These are phyloP conservation scores for Noctua comes DNA, from an alignment of 2,888 invertebrate species.

Conservation along the genomic window DNA sequence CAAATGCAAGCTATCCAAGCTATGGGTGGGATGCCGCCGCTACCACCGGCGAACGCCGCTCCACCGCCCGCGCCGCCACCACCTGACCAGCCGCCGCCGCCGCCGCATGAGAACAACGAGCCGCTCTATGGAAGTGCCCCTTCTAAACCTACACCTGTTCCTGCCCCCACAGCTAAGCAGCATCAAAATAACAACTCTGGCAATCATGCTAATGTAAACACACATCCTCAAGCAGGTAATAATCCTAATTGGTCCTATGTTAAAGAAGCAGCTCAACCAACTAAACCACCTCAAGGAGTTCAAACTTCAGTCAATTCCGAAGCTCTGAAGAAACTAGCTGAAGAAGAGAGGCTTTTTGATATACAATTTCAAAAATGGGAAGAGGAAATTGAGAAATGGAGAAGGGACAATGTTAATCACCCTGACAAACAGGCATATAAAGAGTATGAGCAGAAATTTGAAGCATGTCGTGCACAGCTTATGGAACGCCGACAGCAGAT, in stretches of 20 bases:
- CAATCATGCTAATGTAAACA: slow-evolving; percentile 67
- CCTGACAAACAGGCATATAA: slow-evolving; percentile 96
- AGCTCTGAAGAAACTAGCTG: slow-evolving; percentile 84
- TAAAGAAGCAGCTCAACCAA: slow-evolving; percentile 65
- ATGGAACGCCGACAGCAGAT: slow-evolving; percentile 95
- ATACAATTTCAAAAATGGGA: slow-evolving; percentile 98
- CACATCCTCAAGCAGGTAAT: slow-evolving; percentile 73
- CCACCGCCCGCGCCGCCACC: slow-evolving; percentile 75
- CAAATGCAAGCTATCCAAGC: slow-evolving; percentile 83
- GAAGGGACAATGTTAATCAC: slow-evolving; percentile 96
- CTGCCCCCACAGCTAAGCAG: slow-evolving; percentile 65
- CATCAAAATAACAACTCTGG: slow-evolving; percentile 61
- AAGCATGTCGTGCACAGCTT: slow-evolving; percentile 94
- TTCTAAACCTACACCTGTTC: slow-evolving; percentile 66
- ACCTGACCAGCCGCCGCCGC: slow-evolving; percentile 79
- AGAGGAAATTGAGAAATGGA: slow-evolving; percentile 97
- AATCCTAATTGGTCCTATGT: slow-evolving; percentile 76
- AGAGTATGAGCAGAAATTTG: slow-evolving; percentile 97
- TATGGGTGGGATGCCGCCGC: slow-evolving; percentile 75
- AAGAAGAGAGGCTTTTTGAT: slow-evolving; percentile 96
- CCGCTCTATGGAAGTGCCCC: slow-evolving; percentile 77
- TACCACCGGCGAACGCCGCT: slow-evolving; percentile 76
- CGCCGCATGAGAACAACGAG: slow-evolving; percentile 84
- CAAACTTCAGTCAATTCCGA: slow-evolving; percentile 76
- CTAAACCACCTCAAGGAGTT: slow-evolving; percentile 47